These are phyloP conservation scores for Cariama cristata DNA, from an alignment of 2,113 vertebrate genomes.

Conservation along the genomic window DNA sequence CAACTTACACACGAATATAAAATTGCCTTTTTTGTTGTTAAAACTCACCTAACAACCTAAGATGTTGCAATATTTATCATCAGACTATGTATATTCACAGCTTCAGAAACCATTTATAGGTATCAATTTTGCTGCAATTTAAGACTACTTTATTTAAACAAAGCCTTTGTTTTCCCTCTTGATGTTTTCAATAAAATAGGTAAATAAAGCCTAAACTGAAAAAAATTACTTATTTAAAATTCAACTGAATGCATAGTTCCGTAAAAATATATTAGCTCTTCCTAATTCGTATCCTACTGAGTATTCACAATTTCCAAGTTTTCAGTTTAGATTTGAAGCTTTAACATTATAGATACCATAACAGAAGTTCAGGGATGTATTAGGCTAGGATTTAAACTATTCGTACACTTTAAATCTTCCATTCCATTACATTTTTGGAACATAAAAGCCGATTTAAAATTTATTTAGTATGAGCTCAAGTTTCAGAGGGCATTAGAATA, in stretches of 20 bases:
- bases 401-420: background rate
- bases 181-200: background rate
- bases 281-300: background rate
- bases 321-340: background rate
- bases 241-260: background rate
- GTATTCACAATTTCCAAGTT: background rate
- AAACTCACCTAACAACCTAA: background rate
- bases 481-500: background rate
- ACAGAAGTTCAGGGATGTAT: background rate
- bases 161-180: background rate
- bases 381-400: background rate
- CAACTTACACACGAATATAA: background rate
- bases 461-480: background rate
- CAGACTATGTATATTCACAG: background rate
- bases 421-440: background rate
- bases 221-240: background rate
- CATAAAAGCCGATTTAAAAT: background rate
- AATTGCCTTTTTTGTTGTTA: background rate
- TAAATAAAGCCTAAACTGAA: background rate
- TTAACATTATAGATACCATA: background rate
- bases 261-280: background rate
- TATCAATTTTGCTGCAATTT: background rate
- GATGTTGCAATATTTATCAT: background rate
- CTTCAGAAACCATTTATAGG: background rate
- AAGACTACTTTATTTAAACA: background rate